Conservation (phyloP, 1,140 invertebrate species). For the Plodia interpunctella region DNA sequence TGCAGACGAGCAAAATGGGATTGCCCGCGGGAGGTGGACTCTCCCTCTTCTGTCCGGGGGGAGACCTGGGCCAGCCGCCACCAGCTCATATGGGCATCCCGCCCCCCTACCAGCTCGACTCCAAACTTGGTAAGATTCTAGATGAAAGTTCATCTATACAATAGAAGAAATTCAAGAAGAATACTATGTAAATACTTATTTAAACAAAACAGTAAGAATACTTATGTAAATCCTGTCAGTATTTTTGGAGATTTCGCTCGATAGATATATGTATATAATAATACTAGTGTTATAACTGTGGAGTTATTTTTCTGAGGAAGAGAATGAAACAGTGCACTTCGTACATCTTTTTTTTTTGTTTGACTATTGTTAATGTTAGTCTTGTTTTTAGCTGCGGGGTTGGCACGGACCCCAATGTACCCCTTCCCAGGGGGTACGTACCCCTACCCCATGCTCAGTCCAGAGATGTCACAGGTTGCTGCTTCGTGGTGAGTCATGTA, state of each 20-base stretch:
- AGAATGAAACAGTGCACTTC: too few relatives aligned
- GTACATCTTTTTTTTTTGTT: too few relatives aligned
- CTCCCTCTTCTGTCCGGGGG: slow-evolving; percentile 94
- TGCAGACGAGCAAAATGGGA: slow-evolving; percentile 94
- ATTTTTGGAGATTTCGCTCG: too few relatives aligned
- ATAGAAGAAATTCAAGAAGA: too few relatives aligned
- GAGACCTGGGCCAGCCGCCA: slow-evolving; percentile 92
- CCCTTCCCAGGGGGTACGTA: slow-evolving; percentile 91
- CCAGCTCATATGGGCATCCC: slow-evolving; percentile 98
- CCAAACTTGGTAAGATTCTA: slow-evolving; percentile 85
- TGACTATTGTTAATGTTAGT: not conserved
- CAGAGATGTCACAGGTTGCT: slow-evolving; percentile 95
- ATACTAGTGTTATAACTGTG: too few relatives aligned
- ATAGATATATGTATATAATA: too few relatives aligned
- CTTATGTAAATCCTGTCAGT: too few relatives aligned
- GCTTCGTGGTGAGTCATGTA: slow-evolving; percentile 89
- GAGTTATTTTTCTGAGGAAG: too few relatives aligned
- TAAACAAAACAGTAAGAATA: too few relatives aligned
- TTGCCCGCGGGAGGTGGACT: slow-evolving; percentile 83
- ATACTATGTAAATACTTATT: too few relatives aligned
- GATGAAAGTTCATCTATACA: not conserved
- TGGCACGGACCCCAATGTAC: slow-evolving; percentile 94
- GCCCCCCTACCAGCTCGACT: slow-evolving; percentile 93
- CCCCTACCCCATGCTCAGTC: slow-evolving; percentile 95
- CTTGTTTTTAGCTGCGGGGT: slow-evolving; percentile 79